Percentiles rank a stretch among this genome's conserved stretches.
Conservation (phyloP, 2,113 vertebrate genomes). For the Saguinus imperator region DNA sequence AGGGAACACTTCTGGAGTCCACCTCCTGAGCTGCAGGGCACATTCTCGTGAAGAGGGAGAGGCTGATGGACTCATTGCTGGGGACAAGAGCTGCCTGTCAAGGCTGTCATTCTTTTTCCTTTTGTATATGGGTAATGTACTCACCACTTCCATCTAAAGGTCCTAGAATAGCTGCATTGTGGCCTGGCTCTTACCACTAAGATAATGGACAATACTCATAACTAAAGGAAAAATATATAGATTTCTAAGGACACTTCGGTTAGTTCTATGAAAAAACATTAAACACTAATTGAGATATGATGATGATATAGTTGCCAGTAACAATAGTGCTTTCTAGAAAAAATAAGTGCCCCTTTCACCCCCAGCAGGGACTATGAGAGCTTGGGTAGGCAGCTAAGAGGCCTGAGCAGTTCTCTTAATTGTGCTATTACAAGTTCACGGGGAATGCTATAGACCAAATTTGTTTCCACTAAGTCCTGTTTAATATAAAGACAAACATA, state of each 20-base stretch:
- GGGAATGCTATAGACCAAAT: neutral
- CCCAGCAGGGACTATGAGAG: neutral
- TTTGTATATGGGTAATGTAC: neutral
- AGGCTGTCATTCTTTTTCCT: no score
- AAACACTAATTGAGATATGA: neutral
- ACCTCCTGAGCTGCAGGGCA: neutral
- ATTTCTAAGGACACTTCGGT: neutral
- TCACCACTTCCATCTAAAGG: neutral
- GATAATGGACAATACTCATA: neutral
- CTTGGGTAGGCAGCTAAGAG: neutral
- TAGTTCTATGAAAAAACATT: neutral
- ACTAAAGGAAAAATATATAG: neutral
- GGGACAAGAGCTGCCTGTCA: neutral
- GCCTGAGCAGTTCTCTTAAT: neutral
- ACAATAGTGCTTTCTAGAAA: neutral
- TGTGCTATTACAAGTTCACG: neutral
- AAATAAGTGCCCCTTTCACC: neutral
- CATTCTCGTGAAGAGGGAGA: neutral
- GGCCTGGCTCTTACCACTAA: neutral
- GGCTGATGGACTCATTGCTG: fast-evolving
- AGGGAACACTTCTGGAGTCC: neutral
- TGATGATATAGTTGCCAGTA: neutral
- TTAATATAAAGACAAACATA: constrained; percentile 32
- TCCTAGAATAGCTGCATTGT: neutral
- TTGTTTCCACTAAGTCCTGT: neutral